Evolutionary conservation across 2,888 invertebrate species (phyloP), one percentile per base, ranked within the genome.

Genomic region (Cybosia mesomella): DNA sequence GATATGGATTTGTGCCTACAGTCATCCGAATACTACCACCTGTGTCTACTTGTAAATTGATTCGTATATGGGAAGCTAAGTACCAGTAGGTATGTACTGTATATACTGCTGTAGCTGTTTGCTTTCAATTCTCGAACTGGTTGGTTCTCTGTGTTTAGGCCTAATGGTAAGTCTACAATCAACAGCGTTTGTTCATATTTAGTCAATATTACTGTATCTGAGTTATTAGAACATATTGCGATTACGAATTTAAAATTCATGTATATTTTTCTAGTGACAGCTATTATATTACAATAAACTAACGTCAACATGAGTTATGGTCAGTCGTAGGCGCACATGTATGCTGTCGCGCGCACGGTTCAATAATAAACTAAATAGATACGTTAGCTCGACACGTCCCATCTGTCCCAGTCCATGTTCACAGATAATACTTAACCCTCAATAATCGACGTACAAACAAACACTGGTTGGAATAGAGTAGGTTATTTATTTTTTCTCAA

Each of bases 401-500:
- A 93, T 91, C 89, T 93, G 94, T 81, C 79, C 79, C 72, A 82
- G 80, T 88, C 80, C 85, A 81, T 87, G 86, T 89, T 85, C 80
- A 77, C 80, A 92, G 92, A 94, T 91, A 92, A 93, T 92, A 91
- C 89, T 90, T 87, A 87, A 87, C 90, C 92, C 91, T 88, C 89
- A 90, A 93, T 94, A 93, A 93, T 92, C 90, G 87, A 79, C 81
- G 85, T 85, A 91, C 90, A 93, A 93, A 94, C 91, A 94, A 94
- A 94, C 91, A 91, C 85, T 85, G 91, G 89, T 91, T 87, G 87
- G 90, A 87, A 91, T 92, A 91, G 92, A 92, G 90, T 90, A 87
- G 88, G 88, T 91, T 93, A 91, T 93, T 93, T 94, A 89, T 94
- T 93, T 94, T 93, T 94, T 92, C 90, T 90, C 86, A 85, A 91